A percentile compares a stretch with the other conserved stretches of the same genome.
Conservation (phyloP, 2,888 invertebrate species). For the Leucophora obtusa region DNA sequence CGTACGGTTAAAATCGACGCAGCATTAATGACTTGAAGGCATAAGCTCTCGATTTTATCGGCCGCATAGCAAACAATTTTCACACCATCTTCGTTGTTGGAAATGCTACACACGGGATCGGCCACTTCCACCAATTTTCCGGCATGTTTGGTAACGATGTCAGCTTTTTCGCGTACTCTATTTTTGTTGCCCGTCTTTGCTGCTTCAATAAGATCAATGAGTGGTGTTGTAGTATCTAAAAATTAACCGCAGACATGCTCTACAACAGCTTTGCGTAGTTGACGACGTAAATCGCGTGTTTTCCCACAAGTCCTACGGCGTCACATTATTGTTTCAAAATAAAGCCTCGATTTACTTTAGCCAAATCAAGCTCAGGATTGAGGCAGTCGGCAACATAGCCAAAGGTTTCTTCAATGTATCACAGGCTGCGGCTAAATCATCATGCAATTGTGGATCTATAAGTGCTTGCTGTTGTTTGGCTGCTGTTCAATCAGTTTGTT, state of each 20-base stretch:
- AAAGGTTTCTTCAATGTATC: too few species aligned
- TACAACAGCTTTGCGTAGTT: slow-evolving; percentile 97
- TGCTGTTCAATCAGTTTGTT: too few species aligned
- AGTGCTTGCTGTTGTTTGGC: too few species aligned
- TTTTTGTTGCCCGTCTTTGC: slow-evolving; percentile 94
- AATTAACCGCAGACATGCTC: slow-evolving; percentile 96
- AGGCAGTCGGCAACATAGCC: too few species aligned
- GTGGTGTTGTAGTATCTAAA: slow-evolving; percentile 96
- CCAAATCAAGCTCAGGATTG: slow-evolving; percentile 93
- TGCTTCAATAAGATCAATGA: slow-evolving; percentile 96
- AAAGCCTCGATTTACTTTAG: slow-evolving; percentile 98
- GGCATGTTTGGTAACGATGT: slow-evolving; percentile 97
- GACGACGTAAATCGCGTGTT: slow-evolving; percentile 94
- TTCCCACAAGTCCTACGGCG: too few species aligned
- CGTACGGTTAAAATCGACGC: slow-evolving; percentile 95
- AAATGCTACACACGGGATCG: slow-evolving; percentile 98
- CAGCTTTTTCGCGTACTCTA: slow-evolving; percentile 95
- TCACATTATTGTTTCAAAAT: too few species aligned
- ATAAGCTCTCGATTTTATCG: too few species aligned
- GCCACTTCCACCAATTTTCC: slow-evolving; percentile 98
- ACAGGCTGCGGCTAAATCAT: too few species aligned
- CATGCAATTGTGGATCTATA: too few species aligned
- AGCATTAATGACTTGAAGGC: slow-evolving; percentile 98
- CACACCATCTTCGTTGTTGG: slow-evolving; percentile 97
- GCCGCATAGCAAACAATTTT: slow-evolving; percentile 99